These are phyloP conservation scores for Carassius gibelio DNA, from an alignment of 2,113 vertebrate species.

Conservation along the genomic window DNA sequence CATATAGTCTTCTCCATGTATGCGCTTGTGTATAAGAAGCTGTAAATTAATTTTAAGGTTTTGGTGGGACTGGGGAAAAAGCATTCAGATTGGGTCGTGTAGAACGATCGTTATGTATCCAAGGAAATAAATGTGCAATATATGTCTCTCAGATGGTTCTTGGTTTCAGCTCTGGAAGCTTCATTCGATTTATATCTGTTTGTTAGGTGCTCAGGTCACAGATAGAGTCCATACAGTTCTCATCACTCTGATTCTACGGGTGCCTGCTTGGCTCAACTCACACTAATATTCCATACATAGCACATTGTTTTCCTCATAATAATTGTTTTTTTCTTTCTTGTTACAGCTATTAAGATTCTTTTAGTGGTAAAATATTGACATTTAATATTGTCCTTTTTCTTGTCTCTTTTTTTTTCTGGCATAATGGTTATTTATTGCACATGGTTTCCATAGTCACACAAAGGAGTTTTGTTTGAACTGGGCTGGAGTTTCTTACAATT, in stretches of 20 bases:
- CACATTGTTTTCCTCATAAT: constrained; percentile 27
- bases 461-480: constrained; percentile 66
- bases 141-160: constrained; percentile 70
- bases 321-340: background rate
- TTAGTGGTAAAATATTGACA: constrained; percentile 62
- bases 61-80: constrained; percentile 6
- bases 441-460: constrained; percentile 72
- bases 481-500: constrained; percentile 74
- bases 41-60: constrained; percentile 24
- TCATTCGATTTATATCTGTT: constrained; percentile 58
- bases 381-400: constrained; percentile 67
- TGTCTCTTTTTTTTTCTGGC: constrained; percentile 62
- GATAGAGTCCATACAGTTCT: constrained; percentile 69
- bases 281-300: constrained; percentile 66
- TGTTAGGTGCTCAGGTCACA: constrained; percentile 74
- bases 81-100: constrained; percentile 33
- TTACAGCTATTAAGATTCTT: constrained; percentile 18
- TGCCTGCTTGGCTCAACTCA: constrained; percentile 71
- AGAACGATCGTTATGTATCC: constrained; percentile 40
- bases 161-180: constrained; percentile 62
- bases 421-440: constrained; percentile 79
- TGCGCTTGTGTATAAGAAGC: constrained; percentile 37
- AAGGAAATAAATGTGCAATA: constrained; percentile 76
- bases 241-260: constrained; percentile 55
- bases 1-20: constrained; percentile 39